Evolutionary conservation across 2,113 vertebrate genomes (phyloP).

Genomic region (Xiphophorus maculatus): DNA sequence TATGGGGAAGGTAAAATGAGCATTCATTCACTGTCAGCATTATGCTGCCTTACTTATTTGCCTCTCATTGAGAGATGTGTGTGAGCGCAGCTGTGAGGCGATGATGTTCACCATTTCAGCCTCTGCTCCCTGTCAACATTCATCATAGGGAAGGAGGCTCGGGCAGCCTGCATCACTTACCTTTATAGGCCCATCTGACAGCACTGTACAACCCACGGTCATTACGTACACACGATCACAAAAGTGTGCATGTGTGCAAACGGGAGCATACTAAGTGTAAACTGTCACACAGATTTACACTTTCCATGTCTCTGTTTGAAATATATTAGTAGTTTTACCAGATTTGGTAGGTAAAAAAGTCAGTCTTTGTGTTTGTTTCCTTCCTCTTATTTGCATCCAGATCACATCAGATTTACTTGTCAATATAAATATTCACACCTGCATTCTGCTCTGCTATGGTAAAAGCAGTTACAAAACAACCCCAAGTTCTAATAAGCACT

Average conservation of each 20-base stretch:
- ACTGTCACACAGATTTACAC: slow-evolving; percentile 26
- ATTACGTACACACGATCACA: slow-evolving; percentile 38
- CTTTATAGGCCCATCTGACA: slow-evolving; percentile 72
- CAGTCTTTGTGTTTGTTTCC: slow-evolving; percentile 13
- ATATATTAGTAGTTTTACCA: not conserved
- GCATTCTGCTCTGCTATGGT: slow-evolving; percentile 17
- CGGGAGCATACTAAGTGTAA: slow-evolving; percentile 17
- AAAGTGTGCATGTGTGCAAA: slow-evolving; percentile 9
- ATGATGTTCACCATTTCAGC: slow-evolving; percentile 67
- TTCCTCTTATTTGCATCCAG: slow-evolving; percentile 5
- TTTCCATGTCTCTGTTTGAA: slow-evolving; percentile 10
- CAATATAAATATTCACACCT: slow-evolving; percentile 37
- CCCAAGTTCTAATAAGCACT: slow-evolving; percentile 23
- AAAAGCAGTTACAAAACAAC: slow-evolving; percentile 32
- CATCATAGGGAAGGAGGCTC: slow-evolving; percentile 61
- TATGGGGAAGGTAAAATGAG: slow-evolving; percentile 16
- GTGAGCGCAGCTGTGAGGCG: slow-evolving; percentile 27
- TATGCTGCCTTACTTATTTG: slow-evolving; percentile 50
- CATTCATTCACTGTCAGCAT: slow-evolving; percentile 44
- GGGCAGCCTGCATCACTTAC: slow-evolving; percentile 68
- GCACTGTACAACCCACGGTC: slow-evolving; percentile 42
- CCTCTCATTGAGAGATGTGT: slow-evolving; percentile 50
- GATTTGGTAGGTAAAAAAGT: slow-evolving; percentile 14
- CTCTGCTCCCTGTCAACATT: slow-evolving; percentile 59
- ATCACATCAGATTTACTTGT: slow-evolving; percentile 35